Percentiles rank a stretch among this genome's conserved stretches.
These are phyloP conservation scores for Brachionus plicatilis DNA, from an alignment of 1,140 invertebrate species.

Conservation along the genomic window DNA sequence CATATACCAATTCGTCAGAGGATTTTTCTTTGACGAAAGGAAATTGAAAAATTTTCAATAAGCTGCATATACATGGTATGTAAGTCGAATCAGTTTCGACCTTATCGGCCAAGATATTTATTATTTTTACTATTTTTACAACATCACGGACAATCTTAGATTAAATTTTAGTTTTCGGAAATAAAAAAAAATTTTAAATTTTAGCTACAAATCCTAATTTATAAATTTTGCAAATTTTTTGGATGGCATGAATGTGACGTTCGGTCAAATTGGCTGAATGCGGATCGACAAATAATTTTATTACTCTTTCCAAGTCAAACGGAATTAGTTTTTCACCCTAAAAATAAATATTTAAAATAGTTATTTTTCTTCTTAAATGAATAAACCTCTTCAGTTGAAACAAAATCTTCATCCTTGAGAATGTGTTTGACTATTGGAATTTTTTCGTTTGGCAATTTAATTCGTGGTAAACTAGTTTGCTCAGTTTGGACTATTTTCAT, in stretches of 20 bases:
- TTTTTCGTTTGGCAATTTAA: conserved; percentile 40
- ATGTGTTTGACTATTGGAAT: conserved; percentile 52
- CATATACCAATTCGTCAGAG: conserved; percentile 53
- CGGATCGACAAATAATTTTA: conserved; percentile 55
- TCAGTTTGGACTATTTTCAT: conserved; percentile 4
- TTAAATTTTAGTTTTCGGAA: background rate
- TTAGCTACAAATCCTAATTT: conserved; percentile 52
- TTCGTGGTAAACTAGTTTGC: background rate
- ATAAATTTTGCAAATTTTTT: conserved; percentile 50
- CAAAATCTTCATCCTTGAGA: conserved; percentile 53
- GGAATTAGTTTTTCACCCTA: conserved; percentile 41
- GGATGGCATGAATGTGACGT: conserved; percentile 51
- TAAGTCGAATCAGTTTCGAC: conserved; percentile 48
- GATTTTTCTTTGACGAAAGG: conserved; percentile 55
- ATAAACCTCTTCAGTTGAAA: conserved; percentile 46
- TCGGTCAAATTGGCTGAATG: conserved; percentile 54
- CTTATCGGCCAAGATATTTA: conserved; percentile 53
- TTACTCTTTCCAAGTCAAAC: conserved; percentile 50
- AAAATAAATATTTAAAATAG: background rate
- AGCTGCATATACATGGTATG: conserved; percentile 49
- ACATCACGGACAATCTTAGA: conserved; percentile 54
- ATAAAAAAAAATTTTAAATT: conserved; percentile 44
- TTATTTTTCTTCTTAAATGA: background rate
- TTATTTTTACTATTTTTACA: conserved; percentile 51
- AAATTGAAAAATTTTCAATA: conserved; percentile 49